Evolutionary conservation across 2,797 vertebrate genomes (phyloP).

Genomic region (Iguana delicatissima): DNA sequence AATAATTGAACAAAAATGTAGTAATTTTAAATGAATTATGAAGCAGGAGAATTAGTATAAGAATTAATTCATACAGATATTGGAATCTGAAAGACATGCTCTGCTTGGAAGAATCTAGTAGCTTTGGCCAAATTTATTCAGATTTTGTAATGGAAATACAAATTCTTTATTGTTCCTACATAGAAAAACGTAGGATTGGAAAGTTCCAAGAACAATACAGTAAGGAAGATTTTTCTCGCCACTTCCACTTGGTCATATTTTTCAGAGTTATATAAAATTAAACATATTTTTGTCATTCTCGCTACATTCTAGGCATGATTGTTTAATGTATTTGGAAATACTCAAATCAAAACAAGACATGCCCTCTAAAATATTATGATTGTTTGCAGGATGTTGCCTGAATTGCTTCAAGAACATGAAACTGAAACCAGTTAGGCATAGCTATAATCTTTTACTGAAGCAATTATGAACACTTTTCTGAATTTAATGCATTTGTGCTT

Average conservation of each 20-base stretch:
- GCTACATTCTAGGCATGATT: background rate
- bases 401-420: background rate
- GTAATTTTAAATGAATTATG: background rate
- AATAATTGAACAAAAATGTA: background rate
- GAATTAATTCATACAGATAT: constrained; percentile 32
- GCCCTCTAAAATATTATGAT: constrained; percentile 42
- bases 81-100: constrained; percentile 2
- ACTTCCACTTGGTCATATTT: background rate
- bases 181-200: constrained; percentile 21
- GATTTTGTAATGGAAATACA: background rate
- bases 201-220: background rate
- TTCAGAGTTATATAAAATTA: background rate
- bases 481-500: background rate
- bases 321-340: background rate
- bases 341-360: constrained; percentile 37
- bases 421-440: background rate
- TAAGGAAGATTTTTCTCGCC: background rate
- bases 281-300: background rate
- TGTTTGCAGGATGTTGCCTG: background rate
- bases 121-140: constrained; percentile 14
- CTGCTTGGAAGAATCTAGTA: background rate
- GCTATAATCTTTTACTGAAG: background rate
- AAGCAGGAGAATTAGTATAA: too few relatives aligned
- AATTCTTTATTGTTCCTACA: too few relatives aligned
- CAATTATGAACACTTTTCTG: background rate